A percentile compares a stretch with the other conserved stretches of the same genome.
Evolutionary conservation across 2,888 invertebrate species (phyloP).

Genomic region (Amaurobius ferox): DNA sequence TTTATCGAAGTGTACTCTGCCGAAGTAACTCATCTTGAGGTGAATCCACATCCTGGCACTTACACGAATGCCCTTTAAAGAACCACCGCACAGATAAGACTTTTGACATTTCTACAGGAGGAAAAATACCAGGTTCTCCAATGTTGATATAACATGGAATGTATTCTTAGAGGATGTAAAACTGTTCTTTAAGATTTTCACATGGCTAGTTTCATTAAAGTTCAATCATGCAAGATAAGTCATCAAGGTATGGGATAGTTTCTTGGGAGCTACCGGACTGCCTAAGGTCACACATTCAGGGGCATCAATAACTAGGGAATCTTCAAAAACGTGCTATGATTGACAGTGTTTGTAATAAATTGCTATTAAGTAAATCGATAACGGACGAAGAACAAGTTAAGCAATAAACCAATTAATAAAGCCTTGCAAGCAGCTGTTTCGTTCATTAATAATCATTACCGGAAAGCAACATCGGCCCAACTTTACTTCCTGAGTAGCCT

Average conservation of each 20-base stretch:
- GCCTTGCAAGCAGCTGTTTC: slow-evolving; percentile 67
- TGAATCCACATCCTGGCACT: no score
- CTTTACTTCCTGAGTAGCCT: slow-evolving; percentile 64
- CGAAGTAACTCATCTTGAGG: no score
- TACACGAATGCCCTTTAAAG: no score
- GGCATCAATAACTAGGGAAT: slow-evolving; percentile 41
- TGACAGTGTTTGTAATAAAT: slow-evolving; percentile 68
- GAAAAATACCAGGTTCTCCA: no score
- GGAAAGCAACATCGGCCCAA: slow-evolving; percentile 57
- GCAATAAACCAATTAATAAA: slow-evolving; percentile 70
- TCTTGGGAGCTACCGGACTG: not conserved
- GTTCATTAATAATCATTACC: slow-evolving; percentile 70
- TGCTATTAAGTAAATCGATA: slow-evolving; percentile 68
- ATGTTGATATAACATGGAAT: no score
- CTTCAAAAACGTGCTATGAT: slow-evolving; percentile 56
- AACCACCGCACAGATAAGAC: no score
- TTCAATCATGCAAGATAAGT: not conserved
- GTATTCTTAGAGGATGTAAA: no score
- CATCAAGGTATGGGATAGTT: not conserved
- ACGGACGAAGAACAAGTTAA: slow-evolving; percentile 67
- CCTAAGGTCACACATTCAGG: not conserved
- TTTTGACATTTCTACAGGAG: no score
- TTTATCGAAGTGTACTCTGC: no score
- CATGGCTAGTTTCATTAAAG: no score
- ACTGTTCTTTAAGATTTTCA: no score